Evolutionary conservation across 2,113 vertebrate species (phyloP), one percentile per base, ranked within the genome.

Genomic region (Onychostoma macrolepis): DNA sequence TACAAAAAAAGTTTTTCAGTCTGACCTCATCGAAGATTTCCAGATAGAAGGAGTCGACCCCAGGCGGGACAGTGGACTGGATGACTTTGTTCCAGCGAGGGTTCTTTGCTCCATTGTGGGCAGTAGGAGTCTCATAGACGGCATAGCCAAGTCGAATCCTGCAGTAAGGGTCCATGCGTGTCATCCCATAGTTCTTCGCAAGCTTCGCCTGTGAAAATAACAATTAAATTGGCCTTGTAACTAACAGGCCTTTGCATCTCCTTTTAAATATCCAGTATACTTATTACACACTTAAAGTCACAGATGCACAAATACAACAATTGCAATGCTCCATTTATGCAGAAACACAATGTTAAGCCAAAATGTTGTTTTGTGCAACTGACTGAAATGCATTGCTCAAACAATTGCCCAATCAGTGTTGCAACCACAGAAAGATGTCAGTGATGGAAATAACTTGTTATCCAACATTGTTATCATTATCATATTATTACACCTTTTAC

Each of bases 11-110:
- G 4, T n/a, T n/a, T n/a, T n/a, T n/a, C n/a, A n/a, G n/a, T 15
- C 95, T 94, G 77, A 99, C 98, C 98, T 99, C 98, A 84, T 99
- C 98, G 53, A 99, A 99, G 91, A 99, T 98, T 94, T 99, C 98
- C 89, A 99, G 93, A 91, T 99, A 99, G 93, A 99, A 99, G 0
- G 98, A 98, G 89, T 99, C 98, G 80, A 99, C 97, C 0, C 97
- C 97, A 0, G 97, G 98, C 0, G 98, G 98, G 38, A 99, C 95
- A 0, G 98, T 97, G 90, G 97, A 99, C 91, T 99, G 98, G 92
- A 99, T 97, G 61, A 99, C 97, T 89, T 99, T 99, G 92, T 99
- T 99, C 98, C 98, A 99, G 74, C 98, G 96, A 0, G 98, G 98
- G 92, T 99, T 99, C 92, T 99, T 98, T 81, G 98, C 98, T 0